Percentiles rank a stretch among this genome's conserved stretches.
Conservation (phyloP, 2,888 invertebrate genomes). For the Ophraella communa region DNA sequence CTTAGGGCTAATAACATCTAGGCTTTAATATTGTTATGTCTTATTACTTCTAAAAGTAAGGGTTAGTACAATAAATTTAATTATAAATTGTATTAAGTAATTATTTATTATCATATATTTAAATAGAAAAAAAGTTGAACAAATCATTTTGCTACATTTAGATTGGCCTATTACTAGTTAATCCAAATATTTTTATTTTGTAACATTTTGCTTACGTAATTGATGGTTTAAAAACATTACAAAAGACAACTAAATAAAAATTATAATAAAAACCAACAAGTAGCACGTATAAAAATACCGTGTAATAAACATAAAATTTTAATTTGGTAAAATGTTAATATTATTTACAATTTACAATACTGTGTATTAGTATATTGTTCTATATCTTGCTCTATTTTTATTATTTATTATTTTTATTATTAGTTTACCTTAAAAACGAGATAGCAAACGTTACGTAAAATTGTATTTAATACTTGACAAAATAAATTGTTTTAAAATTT, state of each 20-base stretch:
- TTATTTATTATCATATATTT: not conserved
- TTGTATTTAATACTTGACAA: too few relatives aligned
- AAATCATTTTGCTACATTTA: not conserved
- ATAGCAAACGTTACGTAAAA: too few relatives aligned
- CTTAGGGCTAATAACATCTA: too few relatives aligned
- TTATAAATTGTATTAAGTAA: not conserved
- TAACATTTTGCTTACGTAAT: not conserved
- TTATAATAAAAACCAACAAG: not conserved
- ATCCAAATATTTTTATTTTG: not conserved
- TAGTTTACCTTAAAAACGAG: too few relatives aligned
- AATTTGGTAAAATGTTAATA: not conserved
- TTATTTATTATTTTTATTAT: too few relatives aligned
- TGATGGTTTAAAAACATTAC: not conserved
- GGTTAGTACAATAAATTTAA: too few relatives aligned
- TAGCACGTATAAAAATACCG: not conserved
- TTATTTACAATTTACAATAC: not conserved
- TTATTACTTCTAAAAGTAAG: too few relatives aligned
- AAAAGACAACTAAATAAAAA: not conserved
- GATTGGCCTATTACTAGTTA: not conserved
- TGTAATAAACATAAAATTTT: not conserved
- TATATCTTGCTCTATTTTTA: not conserved
- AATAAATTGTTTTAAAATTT: too few relatives aligned
- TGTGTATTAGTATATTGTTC: too few relatives aligned
- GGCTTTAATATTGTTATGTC: too few relatives aligned
- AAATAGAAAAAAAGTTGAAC: too few relatives aligned